Percentiles rank a stretch among this genome's conserved stretches.
Evolutionary conservation across 2,113 vertebrate species (phyloP).

Genomic region (Pandion haliaetus): DNA sequence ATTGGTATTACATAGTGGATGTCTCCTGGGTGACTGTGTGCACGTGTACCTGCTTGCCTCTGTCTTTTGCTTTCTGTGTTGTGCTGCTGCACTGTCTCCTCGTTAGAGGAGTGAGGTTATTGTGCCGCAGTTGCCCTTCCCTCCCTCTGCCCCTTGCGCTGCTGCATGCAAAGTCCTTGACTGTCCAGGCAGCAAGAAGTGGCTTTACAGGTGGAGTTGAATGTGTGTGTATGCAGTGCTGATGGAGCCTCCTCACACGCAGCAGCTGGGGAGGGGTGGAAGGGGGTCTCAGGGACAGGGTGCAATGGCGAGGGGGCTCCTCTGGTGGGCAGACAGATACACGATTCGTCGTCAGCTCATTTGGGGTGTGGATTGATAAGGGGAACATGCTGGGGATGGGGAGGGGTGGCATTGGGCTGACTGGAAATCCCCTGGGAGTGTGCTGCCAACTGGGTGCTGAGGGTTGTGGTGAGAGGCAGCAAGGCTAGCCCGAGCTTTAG

Average conservation of each 20-base stretch:
- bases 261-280: too few species aligned
- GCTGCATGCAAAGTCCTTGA: accelerated
- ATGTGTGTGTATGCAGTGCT: accelerated
- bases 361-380: not conserved
- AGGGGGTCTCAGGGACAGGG: not conserved
- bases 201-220: not conserved
- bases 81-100: not conserved
- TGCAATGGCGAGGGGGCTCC: not conserved
- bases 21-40: not conserved
- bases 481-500: not conserved
- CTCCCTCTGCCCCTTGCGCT: not conserved
- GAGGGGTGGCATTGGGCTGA: not conserved
- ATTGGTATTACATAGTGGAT: accelerated
- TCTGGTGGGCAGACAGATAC: not conserved
- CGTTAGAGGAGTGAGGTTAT: accelerated
- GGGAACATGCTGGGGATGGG: accelerated
- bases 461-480: not conserved
- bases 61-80: not conserved
- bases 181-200: not conserved
- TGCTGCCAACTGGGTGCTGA: accelerated
- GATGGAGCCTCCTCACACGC: not conserved
- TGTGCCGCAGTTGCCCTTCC: not conserved
- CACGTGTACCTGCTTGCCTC: not conserved
- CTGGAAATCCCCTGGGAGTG: accelerated
- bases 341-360: accelerated